phyloP scores from a whole-genome alignment of 1,140 invertebrate species.

The Planococcus citri region DNA sequence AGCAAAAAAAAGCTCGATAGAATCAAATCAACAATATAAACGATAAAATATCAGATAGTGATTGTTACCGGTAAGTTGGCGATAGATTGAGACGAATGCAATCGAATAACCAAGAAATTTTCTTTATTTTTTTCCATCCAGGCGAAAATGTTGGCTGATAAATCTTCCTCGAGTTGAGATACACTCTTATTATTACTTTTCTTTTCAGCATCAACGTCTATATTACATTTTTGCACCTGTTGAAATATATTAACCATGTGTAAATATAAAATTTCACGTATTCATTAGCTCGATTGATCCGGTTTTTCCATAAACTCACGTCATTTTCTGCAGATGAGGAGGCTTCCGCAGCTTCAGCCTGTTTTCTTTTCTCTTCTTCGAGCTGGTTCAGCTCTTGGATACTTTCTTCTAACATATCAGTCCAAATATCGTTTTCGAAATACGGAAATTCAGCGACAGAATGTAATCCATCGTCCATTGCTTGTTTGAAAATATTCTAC shows the following conservation, averaged over 20 bases:
- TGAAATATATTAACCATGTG: no score
- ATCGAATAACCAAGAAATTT: conserved; percentile 95
- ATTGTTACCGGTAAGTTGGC: conserved; percentile 78
- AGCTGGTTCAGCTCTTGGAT: conserved; percentile 97
- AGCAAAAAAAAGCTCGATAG: conserved; percentile 18
- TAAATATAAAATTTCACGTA: not conserved
- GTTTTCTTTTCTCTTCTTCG: conserved; percentile 89
- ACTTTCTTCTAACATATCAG: conserved; percentile 96
- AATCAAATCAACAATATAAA: not conserved
- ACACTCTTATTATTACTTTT: conserved; percentile 96
- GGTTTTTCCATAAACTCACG: conserved; percentile 27
- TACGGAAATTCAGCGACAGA: conserved; percentile 97
- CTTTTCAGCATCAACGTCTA: conserved; percentile 80
- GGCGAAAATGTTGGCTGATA: conserved; percentile 92
- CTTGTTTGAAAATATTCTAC: conserved; percentile 94
- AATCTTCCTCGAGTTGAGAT: conserved; percentile 88
- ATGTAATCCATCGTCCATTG: conserved; percentile 90
- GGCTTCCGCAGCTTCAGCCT: conserved; percentile 82
- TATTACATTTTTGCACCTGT: conserved; percentile 42
- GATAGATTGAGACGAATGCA: conserved; percentile 89
- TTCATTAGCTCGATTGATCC: conserved; percentile 21
- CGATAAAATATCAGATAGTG: no score
- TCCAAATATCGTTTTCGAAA: conserved; percentile 99
- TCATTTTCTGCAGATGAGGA: conserved; percentile 64
- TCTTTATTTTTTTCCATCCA: conserved; percentile 99